Conservation (phyloP, 2,888 invertebrate genomes). For the Sphinx pinastri region DNA sequence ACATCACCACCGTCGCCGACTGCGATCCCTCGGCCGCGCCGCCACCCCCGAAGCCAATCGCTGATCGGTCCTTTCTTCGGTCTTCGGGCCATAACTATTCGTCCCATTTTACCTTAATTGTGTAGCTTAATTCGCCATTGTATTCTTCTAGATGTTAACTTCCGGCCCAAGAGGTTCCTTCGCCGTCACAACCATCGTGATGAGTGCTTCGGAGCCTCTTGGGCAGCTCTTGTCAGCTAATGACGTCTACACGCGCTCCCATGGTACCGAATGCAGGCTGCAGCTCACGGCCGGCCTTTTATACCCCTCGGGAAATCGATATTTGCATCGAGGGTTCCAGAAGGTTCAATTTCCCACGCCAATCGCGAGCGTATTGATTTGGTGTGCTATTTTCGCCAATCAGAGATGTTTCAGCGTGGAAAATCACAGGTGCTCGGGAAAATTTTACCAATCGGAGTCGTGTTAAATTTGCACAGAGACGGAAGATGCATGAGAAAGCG, state of each 20-base stretch:
- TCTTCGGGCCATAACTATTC: constrained; percentile 15
- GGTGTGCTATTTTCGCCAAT: neutral
- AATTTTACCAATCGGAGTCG: neutral
- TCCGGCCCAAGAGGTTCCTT: constrained; percentile 1
- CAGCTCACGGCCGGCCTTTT: neutral
- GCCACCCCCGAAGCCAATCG: neutral
- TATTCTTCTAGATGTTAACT: constrained; percentile 5
- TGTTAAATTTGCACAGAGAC: neutral
- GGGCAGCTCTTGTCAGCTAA: constrained; percentile 6
- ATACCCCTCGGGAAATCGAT: constrained; percentile 3
- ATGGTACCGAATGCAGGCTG: constrained; percentile 20
- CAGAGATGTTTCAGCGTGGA: neutral
- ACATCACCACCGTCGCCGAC: neutral
- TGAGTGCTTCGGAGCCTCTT: constrained; percentile 3
- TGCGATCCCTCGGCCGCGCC: neutral
- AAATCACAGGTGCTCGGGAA: neutral
- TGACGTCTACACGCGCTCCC: constrained; percentile 21
- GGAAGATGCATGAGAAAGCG: neutral
- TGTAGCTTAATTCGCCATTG: constrained; percentile 6
- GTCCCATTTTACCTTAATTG: neutral
- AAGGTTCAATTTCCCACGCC: neutral
- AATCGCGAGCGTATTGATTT: neutral
- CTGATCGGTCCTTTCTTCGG: constrained; percentile 6
- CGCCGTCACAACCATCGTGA: neutral
- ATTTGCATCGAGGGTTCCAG: constrained; percentile 5